phyloP scores from a whole-genome alignment of 2,797 vertebrate species.

The Gouania willdenowi region DNA sequence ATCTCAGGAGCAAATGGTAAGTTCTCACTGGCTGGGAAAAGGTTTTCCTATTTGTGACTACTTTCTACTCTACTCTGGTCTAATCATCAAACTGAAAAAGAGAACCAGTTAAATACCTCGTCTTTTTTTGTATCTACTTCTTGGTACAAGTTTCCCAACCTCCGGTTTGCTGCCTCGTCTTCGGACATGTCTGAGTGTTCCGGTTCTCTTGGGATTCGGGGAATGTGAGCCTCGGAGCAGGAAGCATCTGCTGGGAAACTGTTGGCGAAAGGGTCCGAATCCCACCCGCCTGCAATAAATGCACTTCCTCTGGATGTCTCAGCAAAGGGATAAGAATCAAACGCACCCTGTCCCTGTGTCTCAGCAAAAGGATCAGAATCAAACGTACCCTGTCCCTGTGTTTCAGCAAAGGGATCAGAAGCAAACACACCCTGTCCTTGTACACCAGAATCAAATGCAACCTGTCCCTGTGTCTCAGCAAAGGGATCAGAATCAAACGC shows the following conservation, averaged over 20 bases:
- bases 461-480: background rate
- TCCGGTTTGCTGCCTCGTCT: conserved; percentile 95
- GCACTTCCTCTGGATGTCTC: background rate
- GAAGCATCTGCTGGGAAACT: conserved; percentile 50
- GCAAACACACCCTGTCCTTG: background rate
- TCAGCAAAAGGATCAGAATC: conserved; percentile 11
- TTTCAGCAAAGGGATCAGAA: conserved; percentile 1
- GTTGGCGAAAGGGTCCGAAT: conserved; percentile 64
- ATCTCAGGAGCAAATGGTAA: conserved; percentile 49
- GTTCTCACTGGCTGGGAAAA: conserved; percentile 37
- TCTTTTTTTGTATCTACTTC: conserved; percentile 91
- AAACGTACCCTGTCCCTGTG: background rate
- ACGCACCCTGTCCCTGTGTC: background rate
- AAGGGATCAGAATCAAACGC: background rate
- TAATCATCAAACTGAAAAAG: conserved; percentile 75
- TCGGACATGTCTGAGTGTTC: conserved; percentile 95
- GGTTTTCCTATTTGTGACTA: conserved; percentile 29
- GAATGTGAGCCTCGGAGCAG: conserved; percentile 53
- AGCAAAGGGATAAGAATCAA: conserved; percentile 11
- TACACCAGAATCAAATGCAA: background rate
- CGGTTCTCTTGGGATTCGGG: conserved; percentile 80
- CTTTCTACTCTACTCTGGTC: conserved; percentile 39
- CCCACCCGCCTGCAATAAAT: conserved; percentile 29
- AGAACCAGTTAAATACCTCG: conserved; percentile 84
- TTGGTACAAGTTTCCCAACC: conserved; percentile 92